Conservation (phyloP, 2,888 invertebrate genomes). For the Pheosia tremula region DNA sequence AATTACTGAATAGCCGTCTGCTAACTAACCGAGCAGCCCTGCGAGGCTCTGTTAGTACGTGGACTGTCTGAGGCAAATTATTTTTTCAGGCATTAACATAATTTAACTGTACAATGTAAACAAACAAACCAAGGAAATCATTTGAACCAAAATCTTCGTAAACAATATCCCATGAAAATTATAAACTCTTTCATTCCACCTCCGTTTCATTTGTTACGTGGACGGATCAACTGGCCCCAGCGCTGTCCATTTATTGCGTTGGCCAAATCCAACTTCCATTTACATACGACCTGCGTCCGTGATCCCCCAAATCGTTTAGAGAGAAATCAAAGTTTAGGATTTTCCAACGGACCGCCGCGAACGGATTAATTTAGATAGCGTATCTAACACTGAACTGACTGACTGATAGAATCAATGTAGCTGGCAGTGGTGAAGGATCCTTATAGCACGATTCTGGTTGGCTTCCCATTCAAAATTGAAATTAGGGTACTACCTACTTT, state of each 20-base stretch:
- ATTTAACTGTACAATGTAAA: too few relatives aligned
- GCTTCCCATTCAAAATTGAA: too few relatives aligned
- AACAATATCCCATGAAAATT: constrained; percentile 31
- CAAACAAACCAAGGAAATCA: constrained; percentile 3
- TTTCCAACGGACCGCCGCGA: constrained; percentile 38
- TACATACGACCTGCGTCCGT: constrained; percentile 56
- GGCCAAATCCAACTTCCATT: constrained; percentile 26
- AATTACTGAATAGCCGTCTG: too few relatives aligned
- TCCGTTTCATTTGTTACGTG: constrained; percentile 50
- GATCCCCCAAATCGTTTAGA: constrained; percentile 50
- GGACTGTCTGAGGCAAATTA: too few relatives aligned
- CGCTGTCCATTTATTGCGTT: constrained; percentile 48
- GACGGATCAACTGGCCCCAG: constrained; percentile 46
- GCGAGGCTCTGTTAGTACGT: too few relatives aligned
- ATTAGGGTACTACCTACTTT: too few relatives aligned
- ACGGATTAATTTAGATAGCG: constrained; percentile 44
- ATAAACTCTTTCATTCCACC: constrained; percentile 43
- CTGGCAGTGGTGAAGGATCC: constrained; percentile 24
- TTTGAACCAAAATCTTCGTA: not conserved
- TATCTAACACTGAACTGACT: constrained; percentile 36
- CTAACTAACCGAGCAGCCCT: too few relatives aligned
- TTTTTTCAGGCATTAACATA: too few relatives aligned
- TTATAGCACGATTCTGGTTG: not conserved
- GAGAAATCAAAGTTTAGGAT: constrained; percentile 52
- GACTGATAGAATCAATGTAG: constrained; percentile 35